Evolutionary conservation across 92 coral and sea anemone genomes (phyloP), one percentile per base, ranked within the genome.

Genomic region (Siderastrea radians): DNA sequence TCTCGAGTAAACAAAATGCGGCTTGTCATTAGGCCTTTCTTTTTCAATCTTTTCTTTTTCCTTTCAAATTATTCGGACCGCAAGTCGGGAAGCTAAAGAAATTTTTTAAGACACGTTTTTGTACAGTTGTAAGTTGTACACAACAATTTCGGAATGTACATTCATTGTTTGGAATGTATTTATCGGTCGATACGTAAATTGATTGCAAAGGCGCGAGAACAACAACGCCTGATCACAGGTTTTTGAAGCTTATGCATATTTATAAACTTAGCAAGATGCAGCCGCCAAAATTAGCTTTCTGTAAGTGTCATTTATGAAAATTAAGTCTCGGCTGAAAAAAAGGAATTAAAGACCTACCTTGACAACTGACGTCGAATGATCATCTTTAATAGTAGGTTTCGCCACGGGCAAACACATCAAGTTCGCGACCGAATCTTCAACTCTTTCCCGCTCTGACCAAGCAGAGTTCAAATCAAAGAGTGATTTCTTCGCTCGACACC

Each of bases 341-440:
- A 67, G 5, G 14, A 1, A 7, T 4, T 67, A 67, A 67, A 38
- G 47, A 26, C 3, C 44, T 45, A 67, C 72, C 72, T 67, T 67
- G 72, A 67, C 72, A 67, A 67, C 72, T 67, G 72, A 4, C 49
- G 46, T 6, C 3, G 72, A 67, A 5, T 8, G 14, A 67, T 67
- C 72, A 64, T 64, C 69, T 5, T 64, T 64, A 3, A 15, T 26
- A 64, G 4, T 26, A 17, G 72, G 5, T 67, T 67, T 12, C n/a
- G 3, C 6, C 71, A 84, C 49, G 7, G 82, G 82, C n/a, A 84
- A 68, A 78, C 78, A 72, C 88, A 84, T 84, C 48, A 84, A 55
- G 81, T 84, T 84, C 46, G 71, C 72, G 6, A 84, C 69, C 1
- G 87, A 48, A 83, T 73, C 68, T 47, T 84, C 63, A 15, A 73